Evolutionary conservation across 2,888 invertebrate genomes (phyloP), one percentile per base, ranked within the genome.

Genomic region (Heliconius sara): DNA sequence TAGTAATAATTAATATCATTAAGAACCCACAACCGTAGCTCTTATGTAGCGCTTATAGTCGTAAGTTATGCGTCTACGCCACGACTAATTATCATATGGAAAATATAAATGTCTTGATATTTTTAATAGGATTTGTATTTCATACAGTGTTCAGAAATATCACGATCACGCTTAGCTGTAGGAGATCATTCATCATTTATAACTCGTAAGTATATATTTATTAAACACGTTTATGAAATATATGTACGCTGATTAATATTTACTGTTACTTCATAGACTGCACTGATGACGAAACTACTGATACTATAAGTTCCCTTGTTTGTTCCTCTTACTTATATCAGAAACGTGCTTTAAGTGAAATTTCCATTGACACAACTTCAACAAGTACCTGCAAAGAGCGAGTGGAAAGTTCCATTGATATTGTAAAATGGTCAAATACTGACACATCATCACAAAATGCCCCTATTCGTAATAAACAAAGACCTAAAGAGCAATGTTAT

Each of bases 151-250:
- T 89, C 91, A 30, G 88, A 91, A 70, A 91, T 89, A 85, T 90
- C 93, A 57, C 89, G 88, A 25, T 92, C 92, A 68, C 88, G 90
- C 73, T 89, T 93, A 79, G 93, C 91, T 76, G 90, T 93, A 79
- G 94, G 93, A 84, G 94, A 94, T 84, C 92, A 94, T 85, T 89
- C 91, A 39, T 92, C 92, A 65, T 90, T 91, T 81, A 90, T 87
- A 34, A 89, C 89, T 57, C 85, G 94, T 94, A 88, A 92, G 92
- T 88, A 39, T 57, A 16, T 19, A 52, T 27, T 80, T 76, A 71
- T 25, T 43, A 3, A 19, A 39, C 4, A 60, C 3, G 5, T 30
- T 30, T 25, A 65, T 65, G 19, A 19, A 52, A 19, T 19, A 52
- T 52, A 52, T 19, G 19, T 52, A 52, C 47, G 47, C 6, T 6